A percentile compares a stretch with the other conserved stretches of the same genome.
Conservation (phyloP, 2,113 vertebrate genomes). For the Corydoras maculifer region DNA sequence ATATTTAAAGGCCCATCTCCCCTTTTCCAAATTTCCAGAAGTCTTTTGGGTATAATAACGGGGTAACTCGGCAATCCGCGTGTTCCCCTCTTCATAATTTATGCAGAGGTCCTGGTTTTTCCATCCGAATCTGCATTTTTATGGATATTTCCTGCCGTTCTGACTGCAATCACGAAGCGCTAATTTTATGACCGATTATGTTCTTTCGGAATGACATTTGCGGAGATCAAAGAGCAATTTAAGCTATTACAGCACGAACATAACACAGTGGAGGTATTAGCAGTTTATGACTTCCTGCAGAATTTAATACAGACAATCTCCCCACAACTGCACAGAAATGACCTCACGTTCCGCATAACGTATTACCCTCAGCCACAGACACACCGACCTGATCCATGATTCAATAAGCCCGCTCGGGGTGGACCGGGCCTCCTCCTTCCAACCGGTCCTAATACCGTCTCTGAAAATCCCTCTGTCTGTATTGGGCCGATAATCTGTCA, state of each 20-base stretch:
- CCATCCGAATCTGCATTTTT: slow-evolving; percentile 43
- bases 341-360: slow-evolving; percentile 31
- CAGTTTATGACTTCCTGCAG: slow-evolving; percentile 41
- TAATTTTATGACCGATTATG: slow-evolving; percentile 48
- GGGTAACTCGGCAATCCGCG: slow-evolving; percentile 29
- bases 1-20: slow-evolving; percentile 11
- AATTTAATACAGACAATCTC: slow-evolving; percentile 38
- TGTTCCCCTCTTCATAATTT: slow-evolving; percentile 26
- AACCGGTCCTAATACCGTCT: slow-evolving; percentile 34
- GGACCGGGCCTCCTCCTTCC: slow-evolving; percentile 35
- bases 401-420: slow-evolving; percentile 29
- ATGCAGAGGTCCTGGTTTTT: slow-evolving; percentile 31
- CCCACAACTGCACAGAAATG: slow-evolving; percentile 34
- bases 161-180: slow-evolving; percentile 40
- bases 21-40: not conserved
- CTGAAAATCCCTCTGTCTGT: slow-evolving; percentile 46
- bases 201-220: slow-evolving; percentile 41
- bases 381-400: slow-evolving; percentile 40
- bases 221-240: slow-evolving; percentile 44
- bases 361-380: slow-evolving; percentile 6
- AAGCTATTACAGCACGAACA: slow-evolving; percentile 40
- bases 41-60: slow-evolving; percentile 26
- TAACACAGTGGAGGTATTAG: slow-evolving; percentile 38
- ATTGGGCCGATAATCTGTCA: slow-evolving; percentile 39
- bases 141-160: slow-evolving; percentile 44